Conservation (phyloP, 2,113 vertebrate species). For the Desmodus rotundus region DNA sequence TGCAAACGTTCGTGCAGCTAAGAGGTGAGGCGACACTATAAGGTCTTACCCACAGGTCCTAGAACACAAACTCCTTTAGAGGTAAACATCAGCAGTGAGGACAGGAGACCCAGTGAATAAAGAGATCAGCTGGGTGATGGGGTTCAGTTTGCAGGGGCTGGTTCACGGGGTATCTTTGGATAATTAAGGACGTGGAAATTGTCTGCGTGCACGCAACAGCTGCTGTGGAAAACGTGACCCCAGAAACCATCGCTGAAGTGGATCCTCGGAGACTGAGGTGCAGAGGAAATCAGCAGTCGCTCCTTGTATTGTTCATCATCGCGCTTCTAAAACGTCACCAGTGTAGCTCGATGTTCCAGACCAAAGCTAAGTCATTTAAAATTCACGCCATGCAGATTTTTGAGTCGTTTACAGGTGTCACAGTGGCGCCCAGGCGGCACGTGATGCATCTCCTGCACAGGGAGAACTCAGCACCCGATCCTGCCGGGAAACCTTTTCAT, state of each 20-base stretch:
- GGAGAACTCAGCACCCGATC: not conserved
- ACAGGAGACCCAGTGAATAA: not conserved
- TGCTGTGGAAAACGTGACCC: constrained; percentile 7
- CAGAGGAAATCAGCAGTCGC: not conserved
- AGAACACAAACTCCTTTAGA: not conserved
- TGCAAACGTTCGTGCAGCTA: not conserved
- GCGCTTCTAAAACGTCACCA: not conserved
- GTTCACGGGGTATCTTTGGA: not conserved
- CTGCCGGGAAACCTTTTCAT: not conserved
- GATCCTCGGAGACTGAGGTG: not conserved
- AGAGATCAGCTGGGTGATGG: not conserved
- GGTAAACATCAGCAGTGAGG: not conserved
- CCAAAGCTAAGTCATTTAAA: not conserved
- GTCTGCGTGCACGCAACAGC: not conserved
- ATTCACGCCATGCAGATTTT: not conserved
- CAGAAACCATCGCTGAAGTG: constrained; percentile 9
- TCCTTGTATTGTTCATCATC: not conserved
- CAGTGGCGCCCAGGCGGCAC: not conserved
- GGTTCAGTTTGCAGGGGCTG: not conserved
- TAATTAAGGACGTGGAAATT: constrained; percentile 26
- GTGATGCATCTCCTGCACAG: not conserved
- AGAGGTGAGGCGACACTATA: not conserved
- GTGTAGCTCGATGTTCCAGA: not conserved
- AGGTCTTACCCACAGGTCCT: not conserved
- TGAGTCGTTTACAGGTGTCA: not conserved